These are phyloP conservation scores for Agrochola litura DNA, from an alignment of 2,888 invertebrate genomes.

Conservation along the genomic window DNA sequence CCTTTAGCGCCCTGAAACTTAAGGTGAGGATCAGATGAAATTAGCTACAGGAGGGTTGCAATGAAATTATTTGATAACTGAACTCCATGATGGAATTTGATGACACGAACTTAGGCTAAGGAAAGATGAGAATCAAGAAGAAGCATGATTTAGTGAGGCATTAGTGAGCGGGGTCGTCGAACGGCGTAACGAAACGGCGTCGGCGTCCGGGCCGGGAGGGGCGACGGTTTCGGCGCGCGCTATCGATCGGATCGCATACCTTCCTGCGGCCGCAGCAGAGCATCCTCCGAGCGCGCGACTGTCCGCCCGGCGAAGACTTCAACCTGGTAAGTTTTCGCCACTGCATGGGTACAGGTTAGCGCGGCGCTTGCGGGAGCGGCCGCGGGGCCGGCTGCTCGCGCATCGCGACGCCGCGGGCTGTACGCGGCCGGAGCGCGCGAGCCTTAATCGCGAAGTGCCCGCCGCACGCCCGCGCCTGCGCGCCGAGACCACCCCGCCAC, in stretches of 20 bases:
- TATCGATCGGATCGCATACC: constrained; percentile 92
- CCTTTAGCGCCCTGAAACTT: constrained; percentile 38
- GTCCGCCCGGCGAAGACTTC: constrained; percentile 92
- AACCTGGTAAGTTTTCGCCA: constrained; percentile 96
- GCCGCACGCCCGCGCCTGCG: constrained; percentile 84
- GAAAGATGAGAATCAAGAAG: constrained; percentile 68
- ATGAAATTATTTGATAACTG: constrained; percentile 47
- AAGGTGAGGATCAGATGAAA: constrained; percentile 9
- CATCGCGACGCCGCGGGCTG: constrained; percentile 85
- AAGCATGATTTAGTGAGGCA: constrained; percentile 80
- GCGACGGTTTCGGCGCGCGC: constrained; percentile 88
- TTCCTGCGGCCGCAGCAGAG: constrained; percentile 98
- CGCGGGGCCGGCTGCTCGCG: constrained; percentile 87
- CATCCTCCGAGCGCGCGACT: constrained; percentile 95
- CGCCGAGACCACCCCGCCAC: constrained; percentile 75
- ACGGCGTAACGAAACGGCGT: constrained; percentile 79
- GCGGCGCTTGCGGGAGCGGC: constrained; percentile 90
- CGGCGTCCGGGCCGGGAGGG: constrained; percentile 89
- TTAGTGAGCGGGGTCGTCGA: constrained; percentile 88
- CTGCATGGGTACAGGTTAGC: constrained; percentile 94
- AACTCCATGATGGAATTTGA: constrained; percentile 46
- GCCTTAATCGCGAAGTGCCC: constrained; percentile 88
- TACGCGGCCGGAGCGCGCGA: constrained; percentile 89
- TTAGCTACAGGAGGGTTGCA: constrained; percentile 3
- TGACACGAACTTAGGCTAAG: constrained; percentile 40